Percentiles rank a stretch among this genome's conserved stretches.
phyloP scores from a whole-genome alignment of 1,140 invertebrate genomes.

The Orchestia grillus region DNA sequence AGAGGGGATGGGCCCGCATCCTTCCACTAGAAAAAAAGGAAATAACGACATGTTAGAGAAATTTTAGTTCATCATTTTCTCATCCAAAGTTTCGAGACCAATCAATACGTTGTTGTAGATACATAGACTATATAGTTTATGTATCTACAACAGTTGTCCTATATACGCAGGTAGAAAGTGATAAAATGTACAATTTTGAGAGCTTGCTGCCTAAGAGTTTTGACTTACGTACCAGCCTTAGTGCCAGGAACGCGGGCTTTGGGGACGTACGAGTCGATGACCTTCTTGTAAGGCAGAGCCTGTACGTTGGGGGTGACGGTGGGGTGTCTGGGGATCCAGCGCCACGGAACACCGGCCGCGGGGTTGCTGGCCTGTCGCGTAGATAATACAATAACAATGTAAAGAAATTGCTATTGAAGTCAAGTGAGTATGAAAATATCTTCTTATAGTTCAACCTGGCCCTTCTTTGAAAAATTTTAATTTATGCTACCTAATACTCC shows the following conservation, averaged over 20 bases:
- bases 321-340: conserved; percentile 5
- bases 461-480: too few relatives aligned
- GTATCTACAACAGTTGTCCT: too few relatives aligned
- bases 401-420: neutral
- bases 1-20: neutral
- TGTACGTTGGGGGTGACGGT: conserved; percentile 50
- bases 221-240: neutral
- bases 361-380: neutral
- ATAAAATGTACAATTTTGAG: too few relatives aligned
- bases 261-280: conserved; percentile 12
- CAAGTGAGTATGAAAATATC: neutral
- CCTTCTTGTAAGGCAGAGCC: conserved; percentile 25
- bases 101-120: too few relatives aligned
- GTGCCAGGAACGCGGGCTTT: neutral
- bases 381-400: neutral
- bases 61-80: too few relatives aligned
- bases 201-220: too few relatives aligned
- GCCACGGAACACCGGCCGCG: neutral
- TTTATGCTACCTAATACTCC: neutral
- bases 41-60: too few relatives aligned
- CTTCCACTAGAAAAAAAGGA: neutral
- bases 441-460: too few relatives aligned
- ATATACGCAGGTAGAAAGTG: too few relatives aligned
- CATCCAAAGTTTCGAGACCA: too few relatives aligned
- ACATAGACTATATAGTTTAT: too few relatives aligned